These are phyloP conservation scores for Mormyrus lacerda DNA, from an alignment of 2,113 vertebrate species.

Conservation along the genomic window DNA sequence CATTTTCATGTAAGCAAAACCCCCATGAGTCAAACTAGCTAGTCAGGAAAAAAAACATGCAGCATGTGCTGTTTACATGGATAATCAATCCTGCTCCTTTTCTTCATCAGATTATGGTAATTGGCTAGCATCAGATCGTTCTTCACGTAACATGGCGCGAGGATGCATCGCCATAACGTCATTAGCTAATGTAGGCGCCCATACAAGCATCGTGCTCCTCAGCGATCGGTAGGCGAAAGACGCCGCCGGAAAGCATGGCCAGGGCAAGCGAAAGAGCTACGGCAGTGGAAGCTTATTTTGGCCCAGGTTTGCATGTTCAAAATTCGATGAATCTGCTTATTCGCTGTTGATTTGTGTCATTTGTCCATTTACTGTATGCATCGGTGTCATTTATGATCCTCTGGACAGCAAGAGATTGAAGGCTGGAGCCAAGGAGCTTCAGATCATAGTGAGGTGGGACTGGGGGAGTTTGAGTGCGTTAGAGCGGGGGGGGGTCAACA, in stretches of 20 bases:
- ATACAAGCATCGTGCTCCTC: conserved; percentile 22
- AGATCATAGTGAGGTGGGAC: neutral
- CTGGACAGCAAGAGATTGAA: neutral
- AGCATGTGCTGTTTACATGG: neutral
- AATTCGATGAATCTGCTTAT: neutral
- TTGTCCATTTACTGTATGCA: neutral
- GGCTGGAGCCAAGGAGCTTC: neutral
- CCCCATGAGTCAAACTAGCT: conserved; percentile 5
- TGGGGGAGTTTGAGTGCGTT: neutral
- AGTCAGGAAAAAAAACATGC: conserved; percentile 28
- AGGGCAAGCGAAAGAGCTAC: neutral
- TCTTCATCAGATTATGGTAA: neutral
- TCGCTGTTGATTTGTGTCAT: neutral
- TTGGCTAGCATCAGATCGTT: neutral
- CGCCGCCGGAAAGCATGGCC: neutral
- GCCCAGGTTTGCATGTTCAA: neutral
- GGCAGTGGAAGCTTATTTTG: conserved; percentile 5
- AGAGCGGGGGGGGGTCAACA: neutral
- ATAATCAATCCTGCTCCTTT: conserved; percentile 23
- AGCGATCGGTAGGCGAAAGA: neutral
- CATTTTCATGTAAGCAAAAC: too few relatives aligned
- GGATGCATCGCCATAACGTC: neutral
- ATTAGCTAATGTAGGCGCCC: neutral
- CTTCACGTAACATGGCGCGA: neutral
- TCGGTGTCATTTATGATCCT: neutral